phyloP scores from a whole-genome alignment of 1,140 invertebrate species.

The Pseudomyrmex flavicornis region DNA sequence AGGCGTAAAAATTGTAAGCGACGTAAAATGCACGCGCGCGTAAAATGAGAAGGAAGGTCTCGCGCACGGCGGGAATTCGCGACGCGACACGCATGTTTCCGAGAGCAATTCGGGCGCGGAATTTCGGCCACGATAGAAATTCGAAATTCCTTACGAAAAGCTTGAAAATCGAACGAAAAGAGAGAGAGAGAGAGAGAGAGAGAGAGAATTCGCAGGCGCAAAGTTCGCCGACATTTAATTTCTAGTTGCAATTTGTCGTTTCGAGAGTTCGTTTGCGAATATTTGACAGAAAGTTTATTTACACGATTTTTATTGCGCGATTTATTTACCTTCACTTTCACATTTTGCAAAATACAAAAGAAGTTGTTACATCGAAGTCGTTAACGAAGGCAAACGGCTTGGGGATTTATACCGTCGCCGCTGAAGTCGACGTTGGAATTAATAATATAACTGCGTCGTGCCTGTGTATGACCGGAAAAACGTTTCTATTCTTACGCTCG shows the following conservation, averaged over 20 bases:
- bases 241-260: no score
- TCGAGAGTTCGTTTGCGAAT: no score
- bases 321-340: not conserved
- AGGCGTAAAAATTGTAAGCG: conserved; percentile 17
- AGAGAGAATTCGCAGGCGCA: not conserved
- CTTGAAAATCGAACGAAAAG: conserved; percentile 24
- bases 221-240: no score
- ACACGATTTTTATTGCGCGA: not conserved
- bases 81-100: not conserved
- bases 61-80: not conserved
- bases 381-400: not conserved
- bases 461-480: conserved; percentile 5
- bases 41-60: not conserved
- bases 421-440: not conserved
- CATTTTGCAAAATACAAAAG: not conserved
- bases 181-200: not conserved
- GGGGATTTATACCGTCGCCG: no score
- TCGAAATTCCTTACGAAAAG: no score
- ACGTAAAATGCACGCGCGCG: not conserved
- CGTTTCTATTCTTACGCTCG: conserved; percentile 23
- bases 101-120: conserved; percentile 35
- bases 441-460: conserved; percentile 7
- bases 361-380: not conserved
- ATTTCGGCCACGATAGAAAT: not conserved
- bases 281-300: no score